Percentiles rank a stretch among this genome's conserved stretches.
phyloP scores from a whole-genome alignment of 2,113 vertebrate genomes.

The Microtus pennsylvanicus region DNA sequence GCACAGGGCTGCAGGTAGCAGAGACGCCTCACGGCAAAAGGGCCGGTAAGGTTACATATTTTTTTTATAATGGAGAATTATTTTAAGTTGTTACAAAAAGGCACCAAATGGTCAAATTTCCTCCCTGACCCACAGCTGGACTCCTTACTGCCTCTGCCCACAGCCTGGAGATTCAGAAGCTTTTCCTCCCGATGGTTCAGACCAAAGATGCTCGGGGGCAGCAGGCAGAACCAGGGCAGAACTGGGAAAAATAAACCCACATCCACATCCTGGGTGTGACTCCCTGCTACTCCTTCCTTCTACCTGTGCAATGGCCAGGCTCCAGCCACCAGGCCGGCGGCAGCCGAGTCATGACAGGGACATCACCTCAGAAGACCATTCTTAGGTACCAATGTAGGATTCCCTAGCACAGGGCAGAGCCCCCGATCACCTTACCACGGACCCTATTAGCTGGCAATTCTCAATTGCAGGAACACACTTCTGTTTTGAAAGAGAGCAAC shows the following conservation, averaged over 20 bases:
- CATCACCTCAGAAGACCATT: neutral
- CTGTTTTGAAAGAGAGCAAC: slow-evolving; percentile 1
- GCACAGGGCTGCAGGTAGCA: neutral
- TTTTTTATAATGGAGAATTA: neutral
- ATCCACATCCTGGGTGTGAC: neutral
- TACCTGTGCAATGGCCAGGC: accelerated
- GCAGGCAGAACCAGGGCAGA: neutral
- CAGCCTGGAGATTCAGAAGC: neutral
- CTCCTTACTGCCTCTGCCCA: too few relatives aligned
- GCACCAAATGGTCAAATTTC: neutral
- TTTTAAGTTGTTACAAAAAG: neutral
- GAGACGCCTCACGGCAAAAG: neutral
- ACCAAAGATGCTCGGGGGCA: neutral
- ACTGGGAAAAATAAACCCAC: neutral
- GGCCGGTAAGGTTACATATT: neutral
- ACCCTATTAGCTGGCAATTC: neutral
- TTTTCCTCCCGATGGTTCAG: neutral
- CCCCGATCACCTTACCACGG: accelerated
- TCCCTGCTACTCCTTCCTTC: accelerated
- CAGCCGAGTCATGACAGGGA: neutral
- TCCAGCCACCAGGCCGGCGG: neutral
- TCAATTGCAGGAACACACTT: neutral
- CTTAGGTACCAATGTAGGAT: accelerated
- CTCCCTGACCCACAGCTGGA: neutral
- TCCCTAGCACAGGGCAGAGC: neutral